A percentile compares a stretch with the other conserved stretches of the same genome.
Conservation (phyloP, 2,888 invertebrate genomes). For the Leptothorax acervorum region DNA sequence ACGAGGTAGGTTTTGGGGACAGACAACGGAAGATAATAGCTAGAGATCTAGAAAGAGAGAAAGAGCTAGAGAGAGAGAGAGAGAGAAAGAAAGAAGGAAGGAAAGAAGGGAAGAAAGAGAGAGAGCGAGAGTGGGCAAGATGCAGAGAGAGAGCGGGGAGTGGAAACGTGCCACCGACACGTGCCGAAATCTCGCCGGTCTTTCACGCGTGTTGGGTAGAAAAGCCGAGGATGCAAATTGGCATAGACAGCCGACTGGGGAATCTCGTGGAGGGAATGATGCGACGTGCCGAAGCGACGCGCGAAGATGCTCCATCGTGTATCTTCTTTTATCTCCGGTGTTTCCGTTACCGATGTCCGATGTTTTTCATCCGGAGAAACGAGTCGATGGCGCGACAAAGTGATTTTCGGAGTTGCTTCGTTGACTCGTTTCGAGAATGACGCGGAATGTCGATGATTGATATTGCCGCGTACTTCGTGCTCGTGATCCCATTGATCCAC, state of each 20-base stretch:
- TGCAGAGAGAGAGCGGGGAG: conserved; percentile 36
- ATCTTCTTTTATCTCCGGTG: conserved; percentile 9
- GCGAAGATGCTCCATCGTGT: conserved; percentile 27
- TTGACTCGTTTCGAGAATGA: conserved; percentile 25
- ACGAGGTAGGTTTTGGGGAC: conserved; percentile 84
- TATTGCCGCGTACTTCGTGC: background rate
- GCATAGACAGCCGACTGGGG: conserved; percentile 47
- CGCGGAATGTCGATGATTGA: background rate
- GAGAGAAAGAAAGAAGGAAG: conserved; percentile 21
- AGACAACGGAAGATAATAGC: conserved; percentile 57
- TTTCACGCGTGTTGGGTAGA: conserved; percentile 49
- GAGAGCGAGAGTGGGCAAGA: conserved; percentile 22
- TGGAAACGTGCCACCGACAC: conserved; percentile 43
- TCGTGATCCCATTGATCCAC: background rate
- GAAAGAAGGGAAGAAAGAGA: background rate
- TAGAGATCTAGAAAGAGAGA: conserved; percentile 16
- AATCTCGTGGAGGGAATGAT: conserved; percentile 27
- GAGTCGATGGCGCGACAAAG: background rate
- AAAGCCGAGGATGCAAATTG: conserved; percentile 64
- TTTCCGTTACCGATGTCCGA: conserved; percentile 18
- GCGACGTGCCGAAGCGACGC: conserved; percentile 12
- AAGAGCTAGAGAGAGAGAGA: conserved; percentile 37
- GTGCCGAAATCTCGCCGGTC: conserved; percentile 41
- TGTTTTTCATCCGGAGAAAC: conserved; percentile 8
- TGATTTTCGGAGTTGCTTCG: background rate